Evolutionary conservation across 2,888 invertebrate genomes (phyloP), one percentile per base, ranked within the genome.

Genomic region (Eulithis testata): DNA sequence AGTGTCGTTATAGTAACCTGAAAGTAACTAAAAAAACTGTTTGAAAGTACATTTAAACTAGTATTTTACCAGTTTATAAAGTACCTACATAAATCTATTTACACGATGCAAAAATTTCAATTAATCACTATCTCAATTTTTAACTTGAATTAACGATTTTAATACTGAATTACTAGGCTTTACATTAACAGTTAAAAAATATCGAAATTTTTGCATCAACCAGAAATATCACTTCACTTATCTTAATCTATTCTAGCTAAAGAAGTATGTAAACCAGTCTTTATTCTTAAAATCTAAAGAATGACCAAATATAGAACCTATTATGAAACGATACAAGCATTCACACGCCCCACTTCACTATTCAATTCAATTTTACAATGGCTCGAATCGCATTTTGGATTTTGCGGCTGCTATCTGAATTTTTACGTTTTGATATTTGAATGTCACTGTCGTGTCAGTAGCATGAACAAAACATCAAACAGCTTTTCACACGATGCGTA

Each of bases 231-330:
- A 72, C 73, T 70, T 69, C 61, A 50, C 67, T 66, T 67, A 67
- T 36, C 65, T 68, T 66, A 66, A 67, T 36, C 65, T 68, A 70
- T 60, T 60, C 71, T 69, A 70, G 52, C 62, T 67, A 65, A 65
- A 66, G 85, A 85, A 85, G 9, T 83, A 86, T 83, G 79, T 84
- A 84, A 82, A 82, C 86, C 90, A 91, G 90, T 90, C 90, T 90
- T 90, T 80, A 79, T 75, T 78, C 79, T 83, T 89, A 87, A 63
- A 69, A 66, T 76, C 79, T 82, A 83, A 68, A 50, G 44, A 60
- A 57, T 49, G 14, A 53, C 54, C 21, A 50, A 71, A 68, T 70
- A 69, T 61, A 71, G 71, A 71, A 69, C 65, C 68, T 68, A 68
- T 44, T 58, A 52, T 43, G 55, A 53, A 60, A 64, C 40, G 59